Base-by-base conservation (phyloP, 2,113 vertebrate genomes). In the Hypomesus transpacificus region DNA sequence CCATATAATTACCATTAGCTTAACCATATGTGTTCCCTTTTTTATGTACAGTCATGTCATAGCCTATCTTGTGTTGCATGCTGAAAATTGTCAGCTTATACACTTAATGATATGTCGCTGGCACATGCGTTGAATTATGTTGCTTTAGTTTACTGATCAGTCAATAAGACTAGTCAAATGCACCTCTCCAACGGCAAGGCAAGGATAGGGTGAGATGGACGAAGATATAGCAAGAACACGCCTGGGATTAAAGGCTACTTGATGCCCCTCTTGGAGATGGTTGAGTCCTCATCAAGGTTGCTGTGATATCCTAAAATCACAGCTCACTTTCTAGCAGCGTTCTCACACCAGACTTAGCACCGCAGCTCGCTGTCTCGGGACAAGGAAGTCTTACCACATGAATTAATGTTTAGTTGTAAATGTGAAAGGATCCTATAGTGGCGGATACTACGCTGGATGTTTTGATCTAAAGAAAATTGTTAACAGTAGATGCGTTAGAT, bases 261-360 rank as follows among this genome's bases (percentile, higher is more conserved):
- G 92, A 94, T 95, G 94, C 95, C 95, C 95, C 95, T 93, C 91
- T 95, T 89, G 93, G 93, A 94, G 95, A 99, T 98, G 96, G 95
- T 98, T 95, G 96, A 98, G 95, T 95, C 95, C 94, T 95, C 90
- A 91, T 96, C 93, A 95, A 97, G 95, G 95, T 97, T 95, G 94
- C 94, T 65, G 83, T 96, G 94, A 92, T 94, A 92, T 94, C 94
- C 93, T 93, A 93, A 94, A 94, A 93, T 57, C 84, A 85, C 93
- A 88, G 92, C 91, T 94, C 95, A 94, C 94, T 89, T 79, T 88
- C 80, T 82, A 58, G 59, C 69, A 7, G 18, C 50, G 69, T 63
- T 54, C 70, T 64, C 50, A 18, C 83, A 91, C 87, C 84, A 80
- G 84, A 84, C 87, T 76, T 69, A 82, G 75, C 84, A 68, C 81